phyloP scores from a whole-genome alignment of 2,797 vertebrate genomes.

The Acanthornis magna region DNA sequence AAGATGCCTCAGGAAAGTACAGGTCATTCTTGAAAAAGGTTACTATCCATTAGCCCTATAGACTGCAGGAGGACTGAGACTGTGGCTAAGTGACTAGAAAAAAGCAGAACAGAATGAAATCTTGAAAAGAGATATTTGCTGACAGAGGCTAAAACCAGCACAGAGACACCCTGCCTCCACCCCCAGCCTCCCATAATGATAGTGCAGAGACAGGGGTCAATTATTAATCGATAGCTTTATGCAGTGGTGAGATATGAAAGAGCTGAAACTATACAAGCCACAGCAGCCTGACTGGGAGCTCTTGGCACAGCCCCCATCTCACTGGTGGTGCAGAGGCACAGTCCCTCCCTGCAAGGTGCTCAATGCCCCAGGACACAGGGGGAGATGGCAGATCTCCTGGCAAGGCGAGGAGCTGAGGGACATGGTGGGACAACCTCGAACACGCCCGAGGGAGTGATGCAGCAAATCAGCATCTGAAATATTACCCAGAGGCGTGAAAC shows the following conservation, averaged over 20 bases:
- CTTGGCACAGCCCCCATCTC: background rate
- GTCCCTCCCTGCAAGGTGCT: background rate
- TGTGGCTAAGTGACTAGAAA: background rate
- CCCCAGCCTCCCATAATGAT: background rate
- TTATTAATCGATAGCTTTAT: background rate
- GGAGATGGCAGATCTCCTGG: background rate
- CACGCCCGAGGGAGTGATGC: rapidly evolving
- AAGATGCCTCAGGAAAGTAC: background rate
- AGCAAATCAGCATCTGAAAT: background rate
- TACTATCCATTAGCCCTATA: background rate
- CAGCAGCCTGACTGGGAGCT: background rate
- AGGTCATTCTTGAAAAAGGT: background rate
- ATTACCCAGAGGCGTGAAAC: background rate
- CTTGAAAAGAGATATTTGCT: background rate
- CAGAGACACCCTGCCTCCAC: no score
- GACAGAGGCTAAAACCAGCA: background rate
- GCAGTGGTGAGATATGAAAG: background rate
- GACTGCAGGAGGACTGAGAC: background rate
- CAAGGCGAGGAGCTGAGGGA: background rate
- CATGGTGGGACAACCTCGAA: rapidly evolving
- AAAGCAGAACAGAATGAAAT: background rate
- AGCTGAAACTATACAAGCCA: background rate
- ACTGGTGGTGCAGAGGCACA: background rate
- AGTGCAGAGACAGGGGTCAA: background rate
- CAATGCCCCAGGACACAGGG: background rate